Base-by-base conservation (phyloP, 2,888 invertebrate species). In the Liodrosophila aerea region DNA sequence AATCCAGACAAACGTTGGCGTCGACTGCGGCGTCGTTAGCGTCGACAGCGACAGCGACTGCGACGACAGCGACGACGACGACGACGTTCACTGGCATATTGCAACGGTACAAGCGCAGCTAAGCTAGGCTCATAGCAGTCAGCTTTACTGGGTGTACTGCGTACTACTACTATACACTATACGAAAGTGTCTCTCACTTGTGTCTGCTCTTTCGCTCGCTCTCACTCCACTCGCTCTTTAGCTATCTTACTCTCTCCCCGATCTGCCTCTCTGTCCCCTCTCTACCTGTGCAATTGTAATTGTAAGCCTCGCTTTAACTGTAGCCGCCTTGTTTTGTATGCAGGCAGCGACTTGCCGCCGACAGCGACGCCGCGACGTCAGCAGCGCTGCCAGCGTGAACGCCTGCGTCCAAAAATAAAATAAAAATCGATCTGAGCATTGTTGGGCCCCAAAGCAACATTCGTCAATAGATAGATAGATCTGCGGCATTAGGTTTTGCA, bases 391-490 rank as follows among this genome's bases (percentile, higher is more conserved):
- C 33, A 13, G 12, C 49, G 64, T 15, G 37, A 12, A 45, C 53
- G 56, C 40, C 45, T 22, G 41, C 58, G 59, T 51, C 44, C 39
- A 39, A 60, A 49, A 47, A 44, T n/a, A n/a, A n/a, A n/a, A n/a
- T n/a, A n/a, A n/a, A n/a, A n/a, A n/a, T n/a, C n/a, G n/a, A n/a
- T 54, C 27, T 27, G 39, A 40, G 27, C 33, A 54, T 54, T 54
- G 53, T 52, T 53, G 45, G 29, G 45, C 33, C 44, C n/a, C 43
- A 49, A 49, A 27, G 29, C 29, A 27, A 13, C 27, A 63, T 73
- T 73, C 74, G 74, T 66, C 81, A 85, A 74, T 74, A 73, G 86
- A 80, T 66, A 86, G 83, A 74, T 74, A 73, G 86, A 80, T 77
- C 78, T 65, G 63, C 58, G 41, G 45, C 58, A 7, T 78, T 78